A percentile compares a stretch with the other conserved stretches of the same genome.
phyloP scores from a whole-genome alignment of 1,140 invertebrate species.

The Trachymyrmex septentrionalis region DNA sequence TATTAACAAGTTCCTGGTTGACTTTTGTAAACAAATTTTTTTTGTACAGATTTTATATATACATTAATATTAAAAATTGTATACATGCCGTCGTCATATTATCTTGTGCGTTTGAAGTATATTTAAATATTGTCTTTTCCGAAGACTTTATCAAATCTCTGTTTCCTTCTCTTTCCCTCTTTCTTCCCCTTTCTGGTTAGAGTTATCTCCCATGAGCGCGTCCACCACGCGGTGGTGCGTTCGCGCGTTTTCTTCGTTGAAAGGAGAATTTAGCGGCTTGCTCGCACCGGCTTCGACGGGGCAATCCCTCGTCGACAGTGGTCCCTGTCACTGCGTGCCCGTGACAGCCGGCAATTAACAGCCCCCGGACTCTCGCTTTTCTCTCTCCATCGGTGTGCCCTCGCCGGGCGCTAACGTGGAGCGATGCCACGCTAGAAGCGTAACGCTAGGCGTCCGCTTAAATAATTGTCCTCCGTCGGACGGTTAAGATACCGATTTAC shows the following conservation, averaged over 20 bases:
- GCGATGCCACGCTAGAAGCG: conserved; percentile 70
- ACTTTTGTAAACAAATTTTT: neutral
- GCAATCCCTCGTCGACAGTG: conserved; percentile 80
- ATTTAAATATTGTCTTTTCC: neutral
- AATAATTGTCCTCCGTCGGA: conserved; percentile 84
- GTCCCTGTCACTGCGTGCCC: conserved; percentile 81
- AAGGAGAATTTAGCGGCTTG: conserved; percentile 72
- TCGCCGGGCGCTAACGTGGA: conserved; percentile 62
- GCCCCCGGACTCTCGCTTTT: conserved; percentile 80
- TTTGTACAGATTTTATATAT: neutral
- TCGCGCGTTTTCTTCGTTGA: conserved; percentile 62
- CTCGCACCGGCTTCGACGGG: conserved; percentile 72
- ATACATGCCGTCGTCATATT: neutral
- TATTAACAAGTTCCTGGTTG: neutral
- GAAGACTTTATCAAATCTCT: neutral
- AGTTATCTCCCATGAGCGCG: conserved; percentile 38
- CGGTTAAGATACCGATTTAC: conserved; percentile 84
- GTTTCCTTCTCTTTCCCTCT: neutral
- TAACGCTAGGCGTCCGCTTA: conserved; percentile 78
- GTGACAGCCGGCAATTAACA: conserved; percentile 86
- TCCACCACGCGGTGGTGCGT: conserved; percentile 32
- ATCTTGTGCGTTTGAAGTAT: neutral
- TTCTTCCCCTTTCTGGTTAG: neutral
- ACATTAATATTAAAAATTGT: neutral
- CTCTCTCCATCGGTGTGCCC: conserved; percentile 50